Evolutionary conservation across 2,113 vertebrate genomes (phyloP).

Genomic region (Rynchops niger): DNA sequence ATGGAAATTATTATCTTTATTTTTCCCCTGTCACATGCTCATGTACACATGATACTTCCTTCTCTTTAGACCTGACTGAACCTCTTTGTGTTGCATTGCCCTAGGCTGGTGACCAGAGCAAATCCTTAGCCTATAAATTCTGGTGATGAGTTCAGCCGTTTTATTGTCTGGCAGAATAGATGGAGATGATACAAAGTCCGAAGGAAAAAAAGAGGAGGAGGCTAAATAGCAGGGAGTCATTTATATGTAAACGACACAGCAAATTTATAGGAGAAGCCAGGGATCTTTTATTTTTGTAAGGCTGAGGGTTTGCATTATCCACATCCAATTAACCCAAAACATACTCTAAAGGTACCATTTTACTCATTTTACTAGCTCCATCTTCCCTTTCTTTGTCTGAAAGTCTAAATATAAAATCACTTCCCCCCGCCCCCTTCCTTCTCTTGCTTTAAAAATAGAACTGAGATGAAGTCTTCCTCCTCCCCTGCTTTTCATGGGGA

Average conservation of each 20-base stretch:
- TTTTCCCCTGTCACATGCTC: background rate
- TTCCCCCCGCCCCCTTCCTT: background rate
- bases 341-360: background rate
- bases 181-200: slow-evolving; percentile 28
- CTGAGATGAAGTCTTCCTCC: background rate
- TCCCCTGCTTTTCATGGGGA: background rate
- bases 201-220: background rate
- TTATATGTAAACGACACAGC: slow-evolving; percentile 44
- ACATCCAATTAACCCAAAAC: slow-evolving; percentile 6
- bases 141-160: slow-evolving; percentile 38
- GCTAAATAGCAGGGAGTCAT: slow-evolving; percentile 2
- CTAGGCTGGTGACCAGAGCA: slow-evolving; percentile 16
- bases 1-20: background rate
- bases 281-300: slow-evolving; percentile 21
- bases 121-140: slow-evolving; percentile 33
- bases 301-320: background rate
- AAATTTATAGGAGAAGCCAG: slow-evolving; percentile 35
- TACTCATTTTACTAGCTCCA: background rate
- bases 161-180: slow-evolving; percentile 46
- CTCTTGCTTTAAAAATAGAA: slow-evolving; percentile 57
- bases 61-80: background rate
- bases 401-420: slow-evolving; percentile 49
- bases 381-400: slow-evolving; percentile 27
- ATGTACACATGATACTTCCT: background rate
- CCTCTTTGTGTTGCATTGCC: background rate